Evolutionary conservation across 2,113 vertebrate species (phyloP), one percentile per base, ranked within the genome.

Genomic region (Notothenia coriiceps): DNA sequence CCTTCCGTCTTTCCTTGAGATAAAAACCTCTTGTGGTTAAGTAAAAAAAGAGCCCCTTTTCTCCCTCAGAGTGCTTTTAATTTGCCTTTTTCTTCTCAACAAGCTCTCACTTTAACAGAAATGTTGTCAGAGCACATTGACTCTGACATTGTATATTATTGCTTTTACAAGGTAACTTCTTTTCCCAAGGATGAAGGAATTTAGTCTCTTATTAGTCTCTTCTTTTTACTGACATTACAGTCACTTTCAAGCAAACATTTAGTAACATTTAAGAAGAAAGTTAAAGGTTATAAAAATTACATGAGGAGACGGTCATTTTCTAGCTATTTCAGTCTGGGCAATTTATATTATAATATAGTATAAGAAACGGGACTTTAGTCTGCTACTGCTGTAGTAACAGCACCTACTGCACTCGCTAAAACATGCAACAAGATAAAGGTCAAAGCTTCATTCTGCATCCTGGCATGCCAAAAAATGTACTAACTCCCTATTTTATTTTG

Each of bases 11-110:
- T 73, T 69, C 14, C 25, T 49, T 52, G n/a, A 4, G 51, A 86
- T 80, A 81, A 54, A 43, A 80, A 29, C 25, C 55, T 73, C 75
- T 55, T 18, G 29, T 33, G 55, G 15, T 68, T 77, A 54, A 72
- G 46, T 68, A 33, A 54, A 65, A 73, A 72, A 70, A 12, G 17
- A 10, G 14, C 4, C 46, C 12, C 9, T 7, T 43, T 54, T 51
- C 50, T 68, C 79, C 55, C 29, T 29, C 60, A 43, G 13, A 43
- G 54, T 11, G 56, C 60, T 59, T 71, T 79, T 52, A 57, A 68
- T 66, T 83, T 20, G 35, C 10, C 4, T n/a, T 49, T 51, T 67
- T 6, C 6, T 20, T 43, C 12, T 20, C 17, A 18, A 57, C 69
- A 35, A 67, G 6, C 17, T 70, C 18, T 51, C 40, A 61, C 3